Evolutionary conservation across 2,113 vertebrate species (phyloP).

Genomic region (Bucco capensis): DNA sequence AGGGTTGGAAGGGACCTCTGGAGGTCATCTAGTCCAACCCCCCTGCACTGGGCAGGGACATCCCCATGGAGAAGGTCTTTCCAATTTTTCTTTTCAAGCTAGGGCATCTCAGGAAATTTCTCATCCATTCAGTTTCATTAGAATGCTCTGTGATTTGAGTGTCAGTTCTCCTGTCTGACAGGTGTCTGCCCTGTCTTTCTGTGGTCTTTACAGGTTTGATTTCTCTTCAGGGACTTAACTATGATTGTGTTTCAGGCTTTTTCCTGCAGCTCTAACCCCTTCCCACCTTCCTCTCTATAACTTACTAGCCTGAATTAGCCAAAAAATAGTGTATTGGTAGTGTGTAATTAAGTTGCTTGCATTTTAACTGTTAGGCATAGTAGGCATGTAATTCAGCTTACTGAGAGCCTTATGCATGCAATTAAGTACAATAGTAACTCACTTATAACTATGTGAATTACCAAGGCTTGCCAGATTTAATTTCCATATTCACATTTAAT

Average conservation of each 20-base stretch:
- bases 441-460: not conserved
- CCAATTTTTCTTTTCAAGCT: not conserved
- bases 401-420: not conserved
- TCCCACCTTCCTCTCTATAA: not conserved
- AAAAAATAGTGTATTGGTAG: not conserved
- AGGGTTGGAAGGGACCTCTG: too few relatives aligned
- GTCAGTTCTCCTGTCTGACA: not conserved
- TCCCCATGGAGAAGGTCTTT: not conserved
- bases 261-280: not conserved
- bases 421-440: not conserved
- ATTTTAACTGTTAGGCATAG: not conserved
- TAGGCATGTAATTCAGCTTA: not conserved
- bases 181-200: not conserved
- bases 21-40: too few relatives aligned
- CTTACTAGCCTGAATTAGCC: not conserved
- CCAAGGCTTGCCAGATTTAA: not conserved
- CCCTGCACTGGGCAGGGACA: too few relatives aligned
- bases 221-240: not conserved
- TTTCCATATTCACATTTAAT: not conserved
- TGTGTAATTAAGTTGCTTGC: not conserved
- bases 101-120: not conserved
- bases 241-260: not conserved
- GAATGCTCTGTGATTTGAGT: fast-evolving
- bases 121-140: not conserved
- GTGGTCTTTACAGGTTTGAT: not conserved